Evolutionary conservation across 2,797 vertebrate genomes (phyloP).

Genomic region (Rhincodon typus): DNA sequence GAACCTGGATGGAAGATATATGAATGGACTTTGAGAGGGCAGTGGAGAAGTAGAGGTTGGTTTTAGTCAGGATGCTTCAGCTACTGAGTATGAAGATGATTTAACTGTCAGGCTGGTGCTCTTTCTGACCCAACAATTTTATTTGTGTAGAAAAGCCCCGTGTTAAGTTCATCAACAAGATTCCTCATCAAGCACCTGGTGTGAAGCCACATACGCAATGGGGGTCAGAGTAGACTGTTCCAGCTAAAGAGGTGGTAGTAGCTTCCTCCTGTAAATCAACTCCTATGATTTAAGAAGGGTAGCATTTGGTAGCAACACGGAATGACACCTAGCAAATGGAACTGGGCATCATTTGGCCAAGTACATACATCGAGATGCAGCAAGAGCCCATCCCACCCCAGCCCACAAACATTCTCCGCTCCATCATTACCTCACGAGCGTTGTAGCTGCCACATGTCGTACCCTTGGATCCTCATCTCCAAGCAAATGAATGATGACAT

Average conservation of each 20-base stretch:
- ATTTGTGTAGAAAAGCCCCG: background rate
- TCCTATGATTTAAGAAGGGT: background rate
- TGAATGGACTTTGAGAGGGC: no score
- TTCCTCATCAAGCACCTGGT: background rate
- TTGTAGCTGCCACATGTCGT: slow-evolving; percentile 76
- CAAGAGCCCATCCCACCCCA: background rate
- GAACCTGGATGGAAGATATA: no score
- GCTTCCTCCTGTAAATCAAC: background rate
- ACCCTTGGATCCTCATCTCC: slow-evolving; percentile 93
- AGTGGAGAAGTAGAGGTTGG: no score
- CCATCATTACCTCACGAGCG: slow-evolving; percentile 68
- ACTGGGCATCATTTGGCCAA: background rate
- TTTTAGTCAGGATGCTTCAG: background rate
- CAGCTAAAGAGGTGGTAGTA: background rate
- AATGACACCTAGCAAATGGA: background rate
- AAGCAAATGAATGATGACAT: slow-evolving; percentile 76
- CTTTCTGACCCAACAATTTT: background rate
- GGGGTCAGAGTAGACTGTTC: background rate
- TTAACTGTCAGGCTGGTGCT: background rate
- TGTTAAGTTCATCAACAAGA: background rate
- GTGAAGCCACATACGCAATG: background rate
- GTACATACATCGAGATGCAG: background rate
- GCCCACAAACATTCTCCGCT: no score
- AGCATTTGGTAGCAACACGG: background rate
- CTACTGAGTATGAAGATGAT: background rate